A percentile compares a stretch with the other conserved stretches of the same genome.
Evolutionary conservation across 1,140 invertebrate species (phyloP).

Genomic region (Ceratoteleas bidentatus): DNA sequence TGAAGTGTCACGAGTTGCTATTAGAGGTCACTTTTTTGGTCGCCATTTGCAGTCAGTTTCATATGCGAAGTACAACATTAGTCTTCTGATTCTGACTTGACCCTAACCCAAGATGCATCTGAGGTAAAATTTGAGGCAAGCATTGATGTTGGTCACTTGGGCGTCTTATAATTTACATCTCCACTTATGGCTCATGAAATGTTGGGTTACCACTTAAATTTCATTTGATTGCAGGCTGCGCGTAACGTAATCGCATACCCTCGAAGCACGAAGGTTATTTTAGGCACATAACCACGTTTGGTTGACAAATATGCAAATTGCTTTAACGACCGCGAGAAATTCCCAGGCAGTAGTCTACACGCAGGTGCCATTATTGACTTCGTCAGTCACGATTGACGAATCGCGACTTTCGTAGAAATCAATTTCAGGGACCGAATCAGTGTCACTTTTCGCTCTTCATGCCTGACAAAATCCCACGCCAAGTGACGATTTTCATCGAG

Average conservation of each 20-base stretch:
- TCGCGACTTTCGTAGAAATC: conserved; percentile 39
- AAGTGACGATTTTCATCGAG: conserved; percentile 56
- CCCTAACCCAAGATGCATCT: not conserved
- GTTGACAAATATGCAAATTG: too few relatives aligned
- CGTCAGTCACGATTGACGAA: not conserved
- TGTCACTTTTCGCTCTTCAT: conserved; percentile 47
- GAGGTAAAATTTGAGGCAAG: not conserved
- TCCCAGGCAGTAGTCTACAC: not conserved
- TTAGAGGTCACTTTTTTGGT: not conserved
- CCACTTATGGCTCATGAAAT: not conserved
- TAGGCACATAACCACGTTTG: too few relatives aligned
- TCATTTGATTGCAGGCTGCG: too few relatives aligned
- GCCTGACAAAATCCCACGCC: conserved; percentile 30
- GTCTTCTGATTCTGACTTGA: too few relatives aligned
- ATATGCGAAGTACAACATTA: too few relatives aligned
- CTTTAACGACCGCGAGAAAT: too few relatives aligned
- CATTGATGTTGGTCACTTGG: not conserved
- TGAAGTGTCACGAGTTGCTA: conserved; percentile 12
- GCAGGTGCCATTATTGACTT: not conserved
- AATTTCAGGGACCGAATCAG: conserved; percentile 27
- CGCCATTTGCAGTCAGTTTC: not conserved
- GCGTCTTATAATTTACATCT: not conserved
- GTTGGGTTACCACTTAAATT: too few relatives aligned
- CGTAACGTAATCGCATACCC: too few relatives aligned
- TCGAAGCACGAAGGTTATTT: too few relatives aligned